Evolutionary conservation across 2,888 invertebrate genomes (phyloP).

Genomic region (Seira musarum): DNA sequence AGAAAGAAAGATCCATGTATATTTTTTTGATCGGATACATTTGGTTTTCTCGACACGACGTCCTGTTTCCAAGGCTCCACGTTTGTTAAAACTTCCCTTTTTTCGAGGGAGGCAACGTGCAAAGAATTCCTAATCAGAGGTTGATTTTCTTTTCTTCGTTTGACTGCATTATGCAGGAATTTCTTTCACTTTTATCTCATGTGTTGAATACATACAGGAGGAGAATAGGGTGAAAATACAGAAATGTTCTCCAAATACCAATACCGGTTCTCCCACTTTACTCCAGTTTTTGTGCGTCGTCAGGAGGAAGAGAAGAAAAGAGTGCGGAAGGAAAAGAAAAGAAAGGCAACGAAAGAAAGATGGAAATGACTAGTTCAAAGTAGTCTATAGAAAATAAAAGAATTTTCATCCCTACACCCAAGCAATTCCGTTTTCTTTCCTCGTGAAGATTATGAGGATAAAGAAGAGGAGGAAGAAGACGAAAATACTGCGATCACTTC

Average conservation of each 20-base stretch:
- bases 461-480: not conserved
- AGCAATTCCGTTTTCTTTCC: constrained; percentile 16
- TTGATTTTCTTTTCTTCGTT: constrained; percentile 53
- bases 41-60: constrained; percentile 64
- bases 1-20: constrained; percentile 8
- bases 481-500: constrained; percentile 20
- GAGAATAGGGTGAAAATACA: constrained; percentile 19
- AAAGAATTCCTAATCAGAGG: constrained; percentile 55
- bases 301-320: constrained; percentile 28
- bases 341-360: constrained; percentile 3
- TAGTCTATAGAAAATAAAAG: not conserved
- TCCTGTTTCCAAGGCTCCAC: constrained; percentile 63
- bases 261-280: too few species aligned
- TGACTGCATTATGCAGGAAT: constrained; percentile 58
- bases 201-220: constrained; percentile 18
- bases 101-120: constrained; percentile 61
- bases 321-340: constrained; percentile 6
- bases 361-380: not conserved
- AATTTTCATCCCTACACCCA: not conserved
- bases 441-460: not conserved
- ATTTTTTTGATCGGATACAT: constrained; percentile 53
- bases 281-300: constrained; percentile 13
- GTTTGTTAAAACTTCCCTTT: constrained; percentile 69
- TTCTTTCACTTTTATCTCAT: constrained; percentile 51
- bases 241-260: not conserved